Percentiles rank a stretch among this genome's conserved stretches.
These are phyloP conservation scores for Sarcophaga rosellei DNA, from an alignment of 2,888 invertebrate genomes.

Conservation along the genomic window DNA sequence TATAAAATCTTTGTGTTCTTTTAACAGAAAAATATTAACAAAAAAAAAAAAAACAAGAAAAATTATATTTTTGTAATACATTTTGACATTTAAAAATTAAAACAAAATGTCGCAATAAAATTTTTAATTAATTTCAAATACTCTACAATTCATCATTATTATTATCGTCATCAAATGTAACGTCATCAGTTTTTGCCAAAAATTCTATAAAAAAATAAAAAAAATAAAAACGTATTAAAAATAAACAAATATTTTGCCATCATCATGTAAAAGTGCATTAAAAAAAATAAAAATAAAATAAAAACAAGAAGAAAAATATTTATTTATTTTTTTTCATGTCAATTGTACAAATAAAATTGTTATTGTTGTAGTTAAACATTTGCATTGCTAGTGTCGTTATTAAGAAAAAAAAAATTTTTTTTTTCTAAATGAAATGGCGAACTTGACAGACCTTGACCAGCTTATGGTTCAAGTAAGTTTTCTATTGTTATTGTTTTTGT, in stretches of 20 bases:
- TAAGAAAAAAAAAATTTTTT: background rate
- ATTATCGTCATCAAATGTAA: background rate
- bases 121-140: conserved; percentile 31
- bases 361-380: conserved; percentile 4
- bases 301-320: conserved; percentile 25
- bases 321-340: background rate
- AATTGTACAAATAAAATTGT: too few relatives aligned
- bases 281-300: conserved; percentile 17
- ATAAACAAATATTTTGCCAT: conserved; percentile 18
- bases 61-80: background rate
- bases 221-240: background rate
- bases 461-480: conserved; percentile 59
- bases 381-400: conserved; percentile 20
- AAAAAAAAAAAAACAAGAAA: background rate
- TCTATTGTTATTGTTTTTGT: conserved; percentile 6
- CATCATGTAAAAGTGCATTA: conserved; percentile 33
- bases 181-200: conserved; percentile 6
- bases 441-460: conserved; percentile 68
- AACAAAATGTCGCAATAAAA: conserved; percentile 43
- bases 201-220: conserved; percentile 9
- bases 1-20: background rate
- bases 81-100: conserved; percentile 33
- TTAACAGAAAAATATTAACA: conserved; percentile 11
- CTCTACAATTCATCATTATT: conserved; percentile 5
- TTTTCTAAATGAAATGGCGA: conserved; percentile 57